A percentile compares a stretch with the other conserved stretches of the same genome.
Evolutionary conservation across 1,140 invertebrate species (phyloP).

Genomic region (Propsilocerus akamusi): DNA sequence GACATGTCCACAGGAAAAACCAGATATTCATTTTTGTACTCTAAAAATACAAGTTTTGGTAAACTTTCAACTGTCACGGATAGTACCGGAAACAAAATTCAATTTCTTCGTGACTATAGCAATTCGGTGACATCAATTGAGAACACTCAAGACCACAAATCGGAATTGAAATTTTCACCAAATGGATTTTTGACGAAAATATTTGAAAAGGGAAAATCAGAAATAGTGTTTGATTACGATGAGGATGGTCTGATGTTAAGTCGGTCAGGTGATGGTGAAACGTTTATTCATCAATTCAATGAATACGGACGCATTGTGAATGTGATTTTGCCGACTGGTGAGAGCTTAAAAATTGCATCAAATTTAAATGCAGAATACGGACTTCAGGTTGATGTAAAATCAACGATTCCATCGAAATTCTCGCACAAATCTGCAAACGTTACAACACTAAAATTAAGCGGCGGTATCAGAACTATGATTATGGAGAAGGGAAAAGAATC

Average conservation of each 20-base stretch:
- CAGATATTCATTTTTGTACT: slow-evolving; percentile 88
- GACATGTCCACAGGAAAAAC: slow-evolving; percentile 82
- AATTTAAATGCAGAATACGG: slow-evolving; percentile 54
- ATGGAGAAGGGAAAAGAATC: slow-evolving; percentile 40
- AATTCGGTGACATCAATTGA: slow-evolving; percentile 81
- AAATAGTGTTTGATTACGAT: slow-evolving; percentile 72
- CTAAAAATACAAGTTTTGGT: slow-evolving; percentile 90
- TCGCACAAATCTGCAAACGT: slow-evolving; percentile 18
- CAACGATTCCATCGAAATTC: slow-evolving; percentile 21
- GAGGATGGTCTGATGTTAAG: slow-evolving; percentile 62
- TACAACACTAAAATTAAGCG: slow-evolving; percentile 30
- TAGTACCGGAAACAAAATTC: slow-evolving; percentile 81
- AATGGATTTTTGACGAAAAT: slow-evolving; percentile 70
- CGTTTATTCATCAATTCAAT: slow-evolving; percentile 79
- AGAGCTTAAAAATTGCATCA: slow-evolving; percentile 59
- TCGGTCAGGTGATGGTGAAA: slow-evolving; percentile 61
- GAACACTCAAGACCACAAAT: slow-evolving; percentile 83
- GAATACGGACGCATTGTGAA: slow-evolving; percentile 63
- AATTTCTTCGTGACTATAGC: slow-evolving; percentile 78
- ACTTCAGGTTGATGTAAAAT: slow-evolving; percentile 45
- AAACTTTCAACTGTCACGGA: slow-evolving; percentile 84
- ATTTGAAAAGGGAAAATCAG: slow-evolving; percentile 57
- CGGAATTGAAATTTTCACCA: slow-evolving; percentile 70
- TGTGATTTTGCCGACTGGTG: slow-evolving; percentile 76
- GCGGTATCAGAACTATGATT: slow-evolving; percentile 33